Evolutionary conservation across 2,888 invertebrate species (phyloP), one percentile per base, ranked within the genome.

Genomic region (Buathra laborator): DNA sequence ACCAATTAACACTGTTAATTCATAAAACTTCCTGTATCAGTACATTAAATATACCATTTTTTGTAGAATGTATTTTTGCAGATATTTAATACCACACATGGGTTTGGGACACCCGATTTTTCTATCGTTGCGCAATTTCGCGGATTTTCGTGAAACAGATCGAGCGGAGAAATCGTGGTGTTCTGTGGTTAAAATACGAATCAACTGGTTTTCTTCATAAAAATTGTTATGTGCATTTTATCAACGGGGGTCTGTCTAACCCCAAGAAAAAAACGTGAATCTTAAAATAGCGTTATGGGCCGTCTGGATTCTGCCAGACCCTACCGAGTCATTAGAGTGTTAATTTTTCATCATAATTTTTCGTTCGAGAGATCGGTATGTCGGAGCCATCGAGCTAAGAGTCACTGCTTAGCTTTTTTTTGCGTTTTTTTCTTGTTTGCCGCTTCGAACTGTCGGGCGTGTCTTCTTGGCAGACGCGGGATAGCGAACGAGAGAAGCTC

Each of bases 301-400:
- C 59, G 7, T 32, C 29, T n/a, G 32, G n/a, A 2, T 32, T 62
- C 59, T 62, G 59, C n/a, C 59, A 32, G 32, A 32, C 59, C 59
- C 59, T 29, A 5, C 59, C 29, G 59, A 62, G 29, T 62, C 59
- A 62, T 62, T 62, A 62, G 59, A 59, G 59, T 32, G 59, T 62
- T 62, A 62, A 62, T 62, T 62, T 62, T 62, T 62, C 59, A 62
- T 32, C 24, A 32, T 32, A 62, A 62, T 62, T 62, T 62, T 32
- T 62, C 59, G 59, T 62, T 62, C 29, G 59, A n/a, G n/a, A 62
- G 59, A 62, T 62, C 59, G 59, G 59, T 62, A 62, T 62, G 59
- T n/a, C 59, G n/a, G 59, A 62, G 59, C 59, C 14, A 32, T 29
- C 59, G 59, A 59, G 59, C 59, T 32, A 3, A 7, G 16, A 53